phyloP scores from a whole-genome alignment of 1,140 invertebrate species.

The Hormaphis cornu region DNA sequence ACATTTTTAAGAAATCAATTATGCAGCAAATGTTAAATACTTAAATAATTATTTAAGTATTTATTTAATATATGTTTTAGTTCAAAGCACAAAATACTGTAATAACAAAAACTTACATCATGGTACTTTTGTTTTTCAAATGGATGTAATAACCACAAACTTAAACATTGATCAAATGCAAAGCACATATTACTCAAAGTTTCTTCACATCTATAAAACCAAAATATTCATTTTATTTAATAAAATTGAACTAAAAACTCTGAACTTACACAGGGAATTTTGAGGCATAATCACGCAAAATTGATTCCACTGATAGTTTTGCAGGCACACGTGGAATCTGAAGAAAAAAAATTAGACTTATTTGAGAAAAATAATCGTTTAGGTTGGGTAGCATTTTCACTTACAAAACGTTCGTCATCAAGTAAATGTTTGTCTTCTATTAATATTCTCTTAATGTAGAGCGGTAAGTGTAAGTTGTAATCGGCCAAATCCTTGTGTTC shows the following conservation, averaged over 20 bases:
- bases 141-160: slow-evolving; percentile 3
- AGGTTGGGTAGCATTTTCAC: not conserved
- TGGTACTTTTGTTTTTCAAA: not conserved
- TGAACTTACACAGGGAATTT: not conserved
- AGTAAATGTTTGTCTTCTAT: not conserved
- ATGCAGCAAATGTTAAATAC: too few relatives aligned
- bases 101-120: not conserved
- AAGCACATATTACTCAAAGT: not conserved
- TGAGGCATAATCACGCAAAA: not conserved
- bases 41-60: not conserved
- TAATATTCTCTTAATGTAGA: not conserved
- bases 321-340: not conserved
- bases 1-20: too few relatives aligned
- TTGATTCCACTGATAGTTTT: not conserved
- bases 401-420: not conserved
- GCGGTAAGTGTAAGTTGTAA: not conserved
- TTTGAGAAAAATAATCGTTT: not conserved
- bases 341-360: not conserved
- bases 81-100: not conserved
- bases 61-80: not conserved
- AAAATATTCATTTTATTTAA: not conserved
- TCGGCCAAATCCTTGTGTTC: not conserved
- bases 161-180: not conserved
- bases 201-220: not conserved
- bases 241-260: not conserved